phyloP scores from a whole-genome alignment of 2,888 invertebrate species.

The Chymomyza fuscimana region DNA sequence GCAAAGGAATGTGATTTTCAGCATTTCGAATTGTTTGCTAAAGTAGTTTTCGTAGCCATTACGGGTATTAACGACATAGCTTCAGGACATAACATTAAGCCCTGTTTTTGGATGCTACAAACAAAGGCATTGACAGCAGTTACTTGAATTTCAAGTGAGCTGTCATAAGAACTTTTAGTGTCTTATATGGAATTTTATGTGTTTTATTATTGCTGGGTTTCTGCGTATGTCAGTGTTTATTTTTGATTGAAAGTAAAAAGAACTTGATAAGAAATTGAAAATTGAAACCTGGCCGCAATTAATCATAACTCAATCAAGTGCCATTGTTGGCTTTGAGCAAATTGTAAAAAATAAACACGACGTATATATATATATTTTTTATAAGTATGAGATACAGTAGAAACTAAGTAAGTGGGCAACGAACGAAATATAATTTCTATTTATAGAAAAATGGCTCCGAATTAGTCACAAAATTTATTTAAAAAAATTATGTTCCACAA shows the following conservation, averaged over 20 bases:
- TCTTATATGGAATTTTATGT: not conserved
- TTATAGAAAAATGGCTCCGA: too few species aligned
- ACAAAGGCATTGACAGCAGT: not conserved
- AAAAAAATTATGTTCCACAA: too few species aligned
- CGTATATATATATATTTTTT: too few species aligned
- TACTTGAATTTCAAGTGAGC: not conserved
- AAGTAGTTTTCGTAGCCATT: constrained; percentile 38
- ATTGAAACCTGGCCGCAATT: constrained; percentile 23
- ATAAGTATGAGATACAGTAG: too few species aligned
- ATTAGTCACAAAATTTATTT: too few species aligned
- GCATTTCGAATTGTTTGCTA: constrained; percentile 5
- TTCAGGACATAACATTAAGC: not conserved
- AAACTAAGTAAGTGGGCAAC: too few species aligned
- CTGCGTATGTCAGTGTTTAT: constrained; percentile 22
- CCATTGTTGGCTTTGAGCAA: not conserved
- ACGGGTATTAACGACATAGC: constrained; percentile 32
- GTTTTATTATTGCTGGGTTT: not conserved
- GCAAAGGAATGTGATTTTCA: not conserved
- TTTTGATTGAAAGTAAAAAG: constrained; percentile 51
- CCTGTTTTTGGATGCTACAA: not conserved
- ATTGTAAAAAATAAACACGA: too few species aligned
- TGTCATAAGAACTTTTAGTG: not conserved
- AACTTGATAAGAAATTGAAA: constrained; percentile 33
- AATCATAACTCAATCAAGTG: constrained; percentile 43
- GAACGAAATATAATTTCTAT: too few species aligned